Evolutionary conservation across 2,113 vertebrate species (phyloP), one percentile per base, ranked within the genome.

Genomic region (Tiliqua scincoides): DNA sequence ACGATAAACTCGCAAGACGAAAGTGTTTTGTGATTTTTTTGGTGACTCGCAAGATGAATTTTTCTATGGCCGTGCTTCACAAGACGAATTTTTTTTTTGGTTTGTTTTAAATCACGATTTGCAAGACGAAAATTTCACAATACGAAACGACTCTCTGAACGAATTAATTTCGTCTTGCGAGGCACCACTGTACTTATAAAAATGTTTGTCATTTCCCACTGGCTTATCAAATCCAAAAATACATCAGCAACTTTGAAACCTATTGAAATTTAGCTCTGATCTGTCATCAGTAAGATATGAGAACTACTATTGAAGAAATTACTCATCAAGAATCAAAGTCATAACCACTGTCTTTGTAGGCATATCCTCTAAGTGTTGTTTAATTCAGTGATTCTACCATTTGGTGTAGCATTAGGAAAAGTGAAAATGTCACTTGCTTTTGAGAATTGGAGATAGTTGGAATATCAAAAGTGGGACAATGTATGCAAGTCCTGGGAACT

Each of bases 401-500:
- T 10, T 83, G 15, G 18, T 35, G 6, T 20, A 61, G 8, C 9
- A 27, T 59, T 10, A 27, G 2, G 17, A 37, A 25, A 43, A 0
- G 9, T 79, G 27, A 37, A 57, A 62, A 61, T 15, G 21, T 43
- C 27, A 9, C 1, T 2, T 52, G 37, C 2, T 23, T 84, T 30
- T 85, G 40, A 54, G 72, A 81, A 76, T 0, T 32, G 17, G 0
- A 14, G 67, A 68, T 84, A 35, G 43, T 48, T 84, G 23, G 84
- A 82, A 76, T n/a, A 40, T 83, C 85, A 52, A 67, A 61, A 93
- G 59, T 43, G n/a, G 63, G 15, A 27, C 59, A 75, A 25, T 12
- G 11, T 37, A 52, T 32, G 21, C 62, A 48, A 1, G 0, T 54
- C 17, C 5, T 59, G 81, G 87, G 79, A 54, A 85, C 20, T 52